Evolutionary conservation across 2,113 vertebrate species (phyloP).

Genomic region (Larimichthys crocea): DNA sequence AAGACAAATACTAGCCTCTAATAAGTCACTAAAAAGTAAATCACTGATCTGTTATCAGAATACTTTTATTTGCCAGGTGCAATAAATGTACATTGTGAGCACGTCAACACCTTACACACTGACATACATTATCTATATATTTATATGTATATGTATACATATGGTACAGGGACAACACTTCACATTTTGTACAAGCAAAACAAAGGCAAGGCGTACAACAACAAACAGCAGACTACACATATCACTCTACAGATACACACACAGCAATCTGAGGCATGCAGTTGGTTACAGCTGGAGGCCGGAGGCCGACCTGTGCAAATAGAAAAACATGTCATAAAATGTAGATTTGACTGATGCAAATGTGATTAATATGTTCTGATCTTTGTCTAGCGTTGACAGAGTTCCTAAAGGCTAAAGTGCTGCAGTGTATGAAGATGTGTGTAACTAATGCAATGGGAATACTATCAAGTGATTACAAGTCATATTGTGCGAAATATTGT

Average conservation of each 20-base stretch:
- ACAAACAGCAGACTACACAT: constrained; percentile 42
- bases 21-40: constrained; percentile 51
- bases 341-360: constrained; percentile 29
- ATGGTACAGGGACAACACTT: constrained; percentile 37
- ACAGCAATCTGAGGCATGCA: constrained; percentile 56
- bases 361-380: constrained; percentile 41
- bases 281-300: constrained; percentile 38
- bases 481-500: constrained; percentile 32
- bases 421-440: not conserved
- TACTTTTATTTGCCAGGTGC: constrained; percentile 66
- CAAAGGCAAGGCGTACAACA: constrained; percentile 22
- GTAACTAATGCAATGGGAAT: not conserved
- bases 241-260: constrained; percentile 53
- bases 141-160: not conserved
- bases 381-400: constrained; percentile 3
- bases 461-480: constrained; percentile 28
- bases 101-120: constrained; percentile 24
- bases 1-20: constrained; percentile 12
- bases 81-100: constrained; percentile 47
- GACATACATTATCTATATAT: constrained; percentile 32
- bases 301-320: constrained; percentile 33
- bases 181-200: constrained; percentile 53
- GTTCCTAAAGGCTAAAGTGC: constrained; percentile 41
- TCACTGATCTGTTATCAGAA: constrained; percentile 69
- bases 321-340: constrained; percentile 30